A percentile compares a stretch with the other conserved stretches of the same genome.
phyloP scores from a whole-genome alignment of 92 coral and sea anemone genomes.

The Chrysogorgia sp. region DNA sequence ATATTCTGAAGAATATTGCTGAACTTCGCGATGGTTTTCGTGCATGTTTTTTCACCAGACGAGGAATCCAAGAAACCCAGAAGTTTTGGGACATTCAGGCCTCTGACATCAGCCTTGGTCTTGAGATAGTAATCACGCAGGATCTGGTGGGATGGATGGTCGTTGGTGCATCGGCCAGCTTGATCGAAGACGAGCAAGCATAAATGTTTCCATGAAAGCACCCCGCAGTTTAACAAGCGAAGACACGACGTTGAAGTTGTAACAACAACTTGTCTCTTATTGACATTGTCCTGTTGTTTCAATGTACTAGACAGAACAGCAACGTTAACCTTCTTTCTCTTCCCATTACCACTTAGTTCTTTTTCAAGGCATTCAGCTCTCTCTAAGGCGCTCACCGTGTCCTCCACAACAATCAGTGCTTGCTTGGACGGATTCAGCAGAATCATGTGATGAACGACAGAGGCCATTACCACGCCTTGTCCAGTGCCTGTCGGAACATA shows the following conservation, averaged over 20 bases:
- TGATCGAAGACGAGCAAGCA: constrained; percentile 84
- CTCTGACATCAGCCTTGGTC: constrained; percentile 40
- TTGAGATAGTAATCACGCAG: constrained; percentile 80
- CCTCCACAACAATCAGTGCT: constrained; percentile 83
- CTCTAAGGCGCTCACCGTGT: constrained; percentile 83
- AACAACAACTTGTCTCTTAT: constrained; percentile 77
- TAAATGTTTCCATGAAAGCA: constrained; percentile 82
- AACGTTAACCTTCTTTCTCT: constrained; percentile 26
- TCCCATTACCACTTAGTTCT: constrained; percentile 57
- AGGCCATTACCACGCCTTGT: constrained; percentile 78
- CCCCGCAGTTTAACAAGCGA: constrained; percentile 83
- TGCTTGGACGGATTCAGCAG: constrained; percentile 84
- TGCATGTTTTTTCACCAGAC: constrained; percentile 81
- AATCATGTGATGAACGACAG: constrained; percentile 75
- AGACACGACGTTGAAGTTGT: constrained; percentile 89
- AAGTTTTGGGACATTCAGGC: constrained; percentile 76
- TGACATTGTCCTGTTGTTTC: constrained; percentile 29
- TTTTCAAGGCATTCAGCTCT: constrained; percentile 74
- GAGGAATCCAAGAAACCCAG: constrained; percentile 86
- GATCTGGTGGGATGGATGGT: constrained; percentile 88
- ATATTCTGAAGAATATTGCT: constrained; percentile 71
- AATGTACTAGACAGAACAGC: constrained; percentile 9
- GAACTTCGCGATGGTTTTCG: constrained; percentile 74
- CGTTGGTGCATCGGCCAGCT: constrained; percentile 86
- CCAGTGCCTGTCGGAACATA: constrained; percentile 97